phyloP scores from a whole-genome alignment of 2,113 vertebrate genomes.

The Pelusios castaneus region DNA sequence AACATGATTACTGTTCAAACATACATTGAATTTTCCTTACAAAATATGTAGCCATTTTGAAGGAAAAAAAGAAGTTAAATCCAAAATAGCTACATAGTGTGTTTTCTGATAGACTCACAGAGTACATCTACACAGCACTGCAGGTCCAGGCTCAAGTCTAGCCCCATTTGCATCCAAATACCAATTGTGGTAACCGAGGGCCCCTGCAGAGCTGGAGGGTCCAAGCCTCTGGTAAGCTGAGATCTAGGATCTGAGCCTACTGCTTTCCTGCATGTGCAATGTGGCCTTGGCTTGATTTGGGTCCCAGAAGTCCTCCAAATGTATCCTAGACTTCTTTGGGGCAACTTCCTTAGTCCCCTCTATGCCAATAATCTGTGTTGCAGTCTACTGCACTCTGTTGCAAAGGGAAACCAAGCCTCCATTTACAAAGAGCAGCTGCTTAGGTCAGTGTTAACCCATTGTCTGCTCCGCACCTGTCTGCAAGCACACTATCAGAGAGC shows the following conservation, averaged over 20 bases:
- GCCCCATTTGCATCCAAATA: neutral
- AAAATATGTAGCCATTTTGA: conserved; percentile 4
- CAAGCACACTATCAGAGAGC: neutral
- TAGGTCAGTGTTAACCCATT: neutral
- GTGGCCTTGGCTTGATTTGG: neutral
- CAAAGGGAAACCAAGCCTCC: neutral
- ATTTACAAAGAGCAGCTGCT: neutral
- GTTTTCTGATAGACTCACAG: neutral
- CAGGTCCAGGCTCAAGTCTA: neutral
- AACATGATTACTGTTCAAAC: conserved; percentile 33
- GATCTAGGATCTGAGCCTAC: neutral
- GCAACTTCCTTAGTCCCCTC: neutral
- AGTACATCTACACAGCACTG: neutral
- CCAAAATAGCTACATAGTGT: neutral
- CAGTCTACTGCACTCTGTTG: neutral
- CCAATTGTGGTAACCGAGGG: neutral
- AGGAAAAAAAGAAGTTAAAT: conserved; percentile 30
- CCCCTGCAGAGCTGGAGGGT: neutral
- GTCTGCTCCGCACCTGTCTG: neutral
- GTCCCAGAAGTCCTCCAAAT: neutral
- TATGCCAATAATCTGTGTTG: neutral
- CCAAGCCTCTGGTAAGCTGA: neutral
- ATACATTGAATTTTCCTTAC: conserved; percentile 16
- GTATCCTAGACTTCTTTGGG: neutral
- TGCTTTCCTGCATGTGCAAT: neutral